Evolutionary conservation across 30 jellyfish, hydroid and myxozoan genomes (phyloP).

Genomic region (Catostylus mosaicus): DNA sequence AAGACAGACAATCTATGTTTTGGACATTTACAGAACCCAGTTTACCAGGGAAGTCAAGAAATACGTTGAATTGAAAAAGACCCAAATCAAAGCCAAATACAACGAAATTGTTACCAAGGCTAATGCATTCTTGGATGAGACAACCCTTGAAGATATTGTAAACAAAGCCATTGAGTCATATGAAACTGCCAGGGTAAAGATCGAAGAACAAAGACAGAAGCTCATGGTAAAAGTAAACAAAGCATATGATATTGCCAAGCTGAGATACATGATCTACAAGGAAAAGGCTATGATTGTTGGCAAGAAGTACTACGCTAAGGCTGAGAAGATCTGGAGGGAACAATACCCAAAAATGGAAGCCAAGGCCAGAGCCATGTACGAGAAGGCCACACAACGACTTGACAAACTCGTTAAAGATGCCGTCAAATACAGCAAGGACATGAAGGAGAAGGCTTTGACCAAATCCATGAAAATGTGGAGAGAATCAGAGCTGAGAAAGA

Average conservation of each 20-base stretch:
- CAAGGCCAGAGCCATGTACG: constrained; percentile 38
- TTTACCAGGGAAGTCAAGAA: constrained; percentile 10
- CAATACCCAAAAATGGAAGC: constrained; percentile 52
- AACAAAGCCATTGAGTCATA: constrained; percentile 32
- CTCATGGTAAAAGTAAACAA: constrained; percentile 40
- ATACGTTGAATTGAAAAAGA: constrained; percentile 5
- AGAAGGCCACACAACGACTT: constrained; percentile 28
- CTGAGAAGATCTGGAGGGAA: constrained; percentile 68
- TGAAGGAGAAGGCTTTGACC: constrained; percentile 40
- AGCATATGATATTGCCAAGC: constrained; percentile 46
- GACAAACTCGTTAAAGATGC: constrained; percentile 41
- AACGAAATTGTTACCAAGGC: constrained; percentile 23
- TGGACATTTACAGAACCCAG: constrained; percentile 19
- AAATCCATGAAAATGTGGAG: constrained; percentile 69
- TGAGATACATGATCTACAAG: constrained; percentile 34
- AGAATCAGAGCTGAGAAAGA: constrained; percentile 53
- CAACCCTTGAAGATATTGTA: constrained; percentile 75
- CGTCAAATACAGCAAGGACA: constrained; percentile 58
- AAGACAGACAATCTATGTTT: constrained; percentile 23
- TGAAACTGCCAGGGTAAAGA: constrained; percentile 31
- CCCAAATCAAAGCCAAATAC: constrained; percentile 31
- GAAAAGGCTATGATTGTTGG: constrained; percentile 30
- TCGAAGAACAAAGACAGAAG: constrained; percentile 39
- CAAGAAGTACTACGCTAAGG: constrained; percentile 65
- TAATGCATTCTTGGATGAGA: constrained; percentile 64